Base-by-base conservation (phyloP, 2,888 invertebrate species). In the Exephanes ischioxanthus region DNA sequence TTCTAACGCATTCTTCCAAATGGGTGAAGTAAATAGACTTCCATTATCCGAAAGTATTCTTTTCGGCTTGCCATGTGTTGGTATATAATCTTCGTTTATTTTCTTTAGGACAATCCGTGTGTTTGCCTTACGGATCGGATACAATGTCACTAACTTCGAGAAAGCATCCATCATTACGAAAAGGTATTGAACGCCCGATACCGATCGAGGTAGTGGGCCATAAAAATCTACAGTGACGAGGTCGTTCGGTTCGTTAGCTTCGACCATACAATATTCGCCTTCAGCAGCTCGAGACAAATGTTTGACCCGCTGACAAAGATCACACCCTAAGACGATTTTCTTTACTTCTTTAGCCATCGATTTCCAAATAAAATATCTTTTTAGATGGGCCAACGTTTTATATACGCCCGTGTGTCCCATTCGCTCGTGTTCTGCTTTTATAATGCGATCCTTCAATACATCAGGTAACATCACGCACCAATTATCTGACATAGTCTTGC, bases 361-460 rank as follows among this genome's bases (percentile, higher is more conserved):
- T 19, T 26, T 66, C 83, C 87, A 88, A 73, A 78, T 84, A 67
- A 83, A 88, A 55, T 76, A 87, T 41, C 72, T 26, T 19, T 77
- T 67, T 6, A 88, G 19, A 66, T 88, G 83, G 2, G 14, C 19
- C 5, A 75, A 11, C 1, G 86, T 85, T 67, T 88, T 88, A 26
- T 33, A 87, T 7, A 79, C 58, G 1, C 88, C 87, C 0, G 80
- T 14, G 33, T 88, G 88, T 0, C 87, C 75, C 75, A n/a, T 75
- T 70, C 3, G 79, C n/a, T 16, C 51, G 33, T 83, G 79, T 41
- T 79, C 83, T n/a, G 26, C 61, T n/a, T n/a, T 45, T 16, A 83
- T 22, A 4, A 71, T 48, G 2, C 22, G 16, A 1, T 5, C 22
- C 9, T 26, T 58, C 16, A 7, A 78, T 14, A 3, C 41, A 19